Conservation (phyloP, 1,140 invertebrate species). For the Rhynchophorus ferrugineus region DNA sequence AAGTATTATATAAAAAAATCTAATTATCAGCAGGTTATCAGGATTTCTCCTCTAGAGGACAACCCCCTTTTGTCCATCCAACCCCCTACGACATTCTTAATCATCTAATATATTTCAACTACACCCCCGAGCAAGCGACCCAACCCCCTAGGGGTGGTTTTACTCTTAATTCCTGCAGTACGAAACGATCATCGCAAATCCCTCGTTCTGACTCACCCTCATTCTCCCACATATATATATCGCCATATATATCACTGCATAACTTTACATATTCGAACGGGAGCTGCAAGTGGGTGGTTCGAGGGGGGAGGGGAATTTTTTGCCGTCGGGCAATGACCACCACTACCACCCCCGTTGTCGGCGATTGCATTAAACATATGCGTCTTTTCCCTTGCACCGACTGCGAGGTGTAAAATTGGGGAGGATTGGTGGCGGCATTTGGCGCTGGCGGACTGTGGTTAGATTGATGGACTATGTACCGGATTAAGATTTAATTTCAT, state of each 20-base stretch:
- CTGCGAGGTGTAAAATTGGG: neutral
- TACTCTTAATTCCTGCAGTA: neutral
- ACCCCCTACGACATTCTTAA: neutral
- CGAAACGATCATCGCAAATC: neutral
- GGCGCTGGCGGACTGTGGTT: neutral
- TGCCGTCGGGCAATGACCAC: neutral
- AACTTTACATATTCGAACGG: neutral
- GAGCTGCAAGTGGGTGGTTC: neutral
- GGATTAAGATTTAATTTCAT: too few relatives aligned
- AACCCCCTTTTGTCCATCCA: too few relatives aligned
- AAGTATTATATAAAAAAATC: too few relatives aligned
- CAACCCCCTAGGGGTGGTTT: neutral
- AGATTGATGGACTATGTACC: too few relatives aligned
- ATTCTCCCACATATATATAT: too few relatives aligned
- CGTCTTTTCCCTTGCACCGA: slow-evolving; percentile 22
- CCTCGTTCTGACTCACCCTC: neutral
- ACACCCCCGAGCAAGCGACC: neutral
- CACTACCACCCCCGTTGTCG: neutral
- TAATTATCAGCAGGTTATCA: too few relatives aligned
- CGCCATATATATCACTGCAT: neutral
- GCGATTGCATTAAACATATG: slow-evolving; percentile 28
- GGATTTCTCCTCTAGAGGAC: too few relatives aligned
- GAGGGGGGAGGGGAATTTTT: neutral
- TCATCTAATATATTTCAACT: neutral
- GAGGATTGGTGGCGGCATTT: neutral